Evolutionary conservation across 2,888 invertebrate species (phyloP).

Genomic region (Netelia inedita): DNA sequence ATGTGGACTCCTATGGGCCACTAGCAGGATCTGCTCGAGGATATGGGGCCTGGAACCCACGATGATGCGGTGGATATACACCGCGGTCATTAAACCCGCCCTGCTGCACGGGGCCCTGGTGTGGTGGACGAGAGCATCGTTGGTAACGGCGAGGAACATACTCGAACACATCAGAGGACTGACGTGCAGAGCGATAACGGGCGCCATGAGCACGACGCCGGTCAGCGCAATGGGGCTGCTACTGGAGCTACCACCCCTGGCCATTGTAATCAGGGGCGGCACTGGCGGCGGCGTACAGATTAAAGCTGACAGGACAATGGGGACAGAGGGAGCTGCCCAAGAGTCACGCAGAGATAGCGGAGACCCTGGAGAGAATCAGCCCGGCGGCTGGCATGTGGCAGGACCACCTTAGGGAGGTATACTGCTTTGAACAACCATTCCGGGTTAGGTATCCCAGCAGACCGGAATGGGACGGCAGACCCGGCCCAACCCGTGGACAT

Average conservation of each 20-base stretch:
- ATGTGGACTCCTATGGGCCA: slow-evolving; percentile 8
- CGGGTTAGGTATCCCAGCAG: background rate
- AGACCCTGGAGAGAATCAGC: background rate
- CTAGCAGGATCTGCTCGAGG: slow-evolving; percentile 8
- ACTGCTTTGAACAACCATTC: background rate
- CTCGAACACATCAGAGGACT: slow-evolving; percentile 52
- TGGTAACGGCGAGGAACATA: slow-evolving; percentile 27
- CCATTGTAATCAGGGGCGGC: slow-evolving; percentile 44
- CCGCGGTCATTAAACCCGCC: slow-evolving; percentile 53
- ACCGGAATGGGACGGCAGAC: background rate
- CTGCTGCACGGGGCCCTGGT: slow-evolving; percentile 41
- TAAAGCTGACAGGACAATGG: slow-evolving; percentile 19
- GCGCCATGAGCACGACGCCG: slow-evolving; percentile 57
- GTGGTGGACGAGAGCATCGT: slow-evolving; percentile 42
- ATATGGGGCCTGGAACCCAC: slow-evolving; percentile 59
- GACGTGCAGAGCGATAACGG: slow-evolving; percentile 54
- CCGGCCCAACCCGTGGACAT: background rate
- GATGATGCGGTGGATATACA: slow-evolving; percentile 61
- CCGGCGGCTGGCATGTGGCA: slow-evolving; percentile 2
- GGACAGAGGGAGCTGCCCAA: background rate
- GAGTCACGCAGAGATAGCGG: slow-evolving; percentile 18
- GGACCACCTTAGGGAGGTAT: background rate
- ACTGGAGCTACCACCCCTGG: slow-evolving; percentile 41
- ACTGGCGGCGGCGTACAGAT: slow-evolving; percentile 68
- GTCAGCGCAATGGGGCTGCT: slow-evolving; percentile 36